Percentiles rank a stretch among this genome's conserved stretches.
Conservation (phyloP, 2,888 invertebrate species). For the Deladenus siricidicola region DNA sequence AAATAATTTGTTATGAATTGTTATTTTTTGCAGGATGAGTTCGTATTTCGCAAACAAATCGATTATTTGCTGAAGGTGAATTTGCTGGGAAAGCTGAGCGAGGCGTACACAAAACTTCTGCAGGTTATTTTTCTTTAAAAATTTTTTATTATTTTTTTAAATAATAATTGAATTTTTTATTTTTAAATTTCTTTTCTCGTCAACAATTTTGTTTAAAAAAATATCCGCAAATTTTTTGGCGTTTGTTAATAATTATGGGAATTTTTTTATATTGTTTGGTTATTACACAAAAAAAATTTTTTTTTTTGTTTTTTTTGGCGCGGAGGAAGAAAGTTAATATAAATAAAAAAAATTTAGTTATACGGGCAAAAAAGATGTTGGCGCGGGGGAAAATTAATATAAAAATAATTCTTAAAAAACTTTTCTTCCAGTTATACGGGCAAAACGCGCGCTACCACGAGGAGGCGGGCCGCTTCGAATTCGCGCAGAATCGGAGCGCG, state of each 20-base stretch:
- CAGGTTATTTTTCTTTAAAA: constrained; percentile 5
- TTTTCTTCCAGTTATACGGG: constrained; percentile 61
- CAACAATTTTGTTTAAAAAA: no score
- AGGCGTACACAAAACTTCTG: background rate
- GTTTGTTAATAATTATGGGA: no score
- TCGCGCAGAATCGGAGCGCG: constrained; percentile 63
- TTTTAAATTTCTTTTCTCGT: no score
- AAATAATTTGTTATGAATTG: background rate
- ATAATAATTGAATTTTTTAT: background rate
- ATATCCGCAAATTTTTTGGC: no score
- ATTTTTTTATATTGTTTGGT: no score
- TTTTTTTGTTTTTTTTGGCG: no score
- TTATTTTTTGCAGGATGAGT: background rate
- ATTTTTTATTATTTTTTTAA: background rate
- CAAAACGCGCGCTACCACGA: constrained; percentile 69
- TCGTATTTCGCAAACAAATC: background rate
- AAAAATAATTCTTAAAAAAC: no score
- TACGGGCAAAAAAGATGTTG: no score
- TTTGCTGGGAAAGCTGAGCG: background rate
- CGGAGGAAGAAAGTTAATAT: no score
- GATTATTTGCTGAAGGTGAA: background rate
- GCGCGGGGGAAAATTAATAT: no score
- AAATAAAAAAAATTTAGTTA: no score
- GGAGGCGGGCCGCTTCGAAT: constrained; percentile 71
- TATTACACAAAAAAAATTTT: no score